Evolutionary conservation across 2,888 invertebrate species (phyloP).

Genomic region (Chrysina gloriosa): DNA sequence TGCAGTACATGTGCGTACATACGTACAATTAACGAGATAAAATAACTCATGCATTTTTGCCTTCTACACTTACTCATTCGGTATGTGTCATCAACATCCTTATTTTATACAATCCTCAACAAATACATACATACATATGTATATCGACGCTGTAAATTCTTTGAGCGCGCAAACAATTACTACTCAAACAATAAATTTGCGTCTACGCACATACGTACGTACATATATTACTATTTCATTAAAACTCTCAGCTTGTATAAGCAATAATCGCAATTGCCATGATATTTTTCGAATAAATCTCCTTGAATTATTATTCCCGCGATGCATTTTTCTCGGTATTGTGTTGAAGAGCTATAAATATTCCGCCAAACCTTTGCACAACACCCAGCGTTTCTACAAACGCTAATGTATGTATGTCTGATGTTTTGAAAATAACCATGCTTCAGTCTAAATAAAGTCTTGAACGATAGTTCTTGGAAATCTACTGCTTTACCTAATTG

Average conservation of each 20-base stretch:
- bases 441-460: too few relatives aligned
- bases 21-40: too few relatives aligned
- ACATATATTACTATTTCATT: neutral
- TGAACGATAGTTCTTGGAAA: too few relatives aligned
- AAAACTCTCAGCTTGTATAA: neutral
- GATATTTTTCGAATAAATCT: conserved; percentile 6
- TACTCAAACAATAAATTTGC: neutral
- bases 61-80: too few relatives aligned
- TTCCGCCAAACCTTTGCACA: neutral
- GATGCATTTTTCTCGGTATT: conserved; percentile 1
- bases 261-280: conserved; percentile 2
- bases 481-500: too few relatives aligned
- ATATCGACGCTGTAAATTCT: neutral
- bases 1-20: too few relatives aligned
- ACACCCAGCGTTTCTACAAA: neutral
- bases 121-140: too few relatives aligned
- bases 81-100: too few relatives aligned
- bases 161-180: neutral
- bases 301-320: conserved; percentile 3
- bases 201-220: neutral
- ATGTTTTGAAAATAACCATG: neutral
- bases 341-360: conserved; percentile 9
- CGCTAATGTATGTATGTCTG: neutral
- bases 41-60: too few relatives aligned
- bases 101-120: too few relatives aligned